phyloP scores from a whole-genome alignment of 2,888 invertebrate genomes.

The Trissoscelio sp. region DNA sequence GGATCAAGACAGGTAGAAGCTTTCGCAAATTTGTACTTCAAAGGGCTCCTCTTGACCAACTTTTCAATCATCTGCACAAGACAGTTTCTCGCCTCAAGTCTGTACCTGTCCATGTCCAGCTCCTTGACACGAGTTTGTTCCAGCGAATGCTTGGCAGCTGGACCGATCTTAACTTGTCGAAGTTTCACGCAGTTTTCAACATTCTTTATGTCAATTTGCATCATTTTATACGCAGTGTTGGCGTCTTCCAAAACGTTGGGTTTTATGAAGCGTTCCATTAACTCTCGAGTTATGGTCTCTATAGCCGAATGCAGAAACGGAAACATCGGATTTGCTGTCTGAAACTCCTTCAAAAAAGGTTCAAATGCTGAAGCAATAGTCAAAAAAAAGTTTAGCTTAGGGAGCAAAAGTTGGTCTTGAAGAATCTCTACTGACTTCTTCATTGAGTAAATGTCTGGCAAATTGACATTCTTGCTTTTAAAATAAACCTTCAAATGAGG shows the following conservation, averaged over 20 bases:
- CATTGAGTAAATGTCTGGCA: constrained; percentile 21
- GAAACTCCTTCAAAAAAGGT: constrained; percentile 40
- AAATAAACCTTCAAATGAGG: constrained; percentile 18
- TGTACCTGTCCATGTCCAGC: constrained; percentile 6
- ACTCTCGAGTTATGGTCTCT: not conserved
- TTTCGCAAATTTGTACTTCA: constrained; percentile 36
- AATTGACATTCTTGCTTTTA: constrained; percentile 19
- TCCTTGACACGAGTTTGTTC: constrained; percentile 29
- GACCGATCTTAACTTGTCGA: constrained; percentile 19
- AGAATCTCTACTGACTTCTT: constrained; percentile 34
- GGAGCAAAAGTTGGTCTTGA: constrained; percentile 31
- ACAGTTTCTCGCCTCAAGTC: constrained; percentile 27
- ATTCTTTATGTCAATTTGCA: constrained; percentile 19
- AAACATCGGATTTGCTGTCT: constrained; percentile 34
- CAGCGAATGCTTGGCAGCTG: constrained; percentile 31
- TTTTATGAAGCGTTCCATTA: constrained; percentile 33
- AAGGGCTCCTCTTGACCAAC: constrained; percentile 33
- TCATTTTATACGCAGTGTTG: constrained; percentile 10
- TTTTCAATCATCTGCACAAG: constrained; percentile 18
- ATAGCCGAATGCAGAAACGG: constrained; percentile 17
- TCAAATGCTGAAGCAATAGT: constrained; percentile 23
- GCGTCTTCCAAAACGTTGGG: constrained; percentile 16
- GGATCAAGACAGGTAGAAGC: constrained; percentile 30
- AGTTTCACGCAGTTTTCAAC: constrained; percentile 20
- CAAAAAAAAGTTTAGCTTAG: constrained; percentile 32